Evolutionary conservation across 2,888 invertebrate genomes (phyloP).

Genomic region (Drosophila hamatofila): DNA sequence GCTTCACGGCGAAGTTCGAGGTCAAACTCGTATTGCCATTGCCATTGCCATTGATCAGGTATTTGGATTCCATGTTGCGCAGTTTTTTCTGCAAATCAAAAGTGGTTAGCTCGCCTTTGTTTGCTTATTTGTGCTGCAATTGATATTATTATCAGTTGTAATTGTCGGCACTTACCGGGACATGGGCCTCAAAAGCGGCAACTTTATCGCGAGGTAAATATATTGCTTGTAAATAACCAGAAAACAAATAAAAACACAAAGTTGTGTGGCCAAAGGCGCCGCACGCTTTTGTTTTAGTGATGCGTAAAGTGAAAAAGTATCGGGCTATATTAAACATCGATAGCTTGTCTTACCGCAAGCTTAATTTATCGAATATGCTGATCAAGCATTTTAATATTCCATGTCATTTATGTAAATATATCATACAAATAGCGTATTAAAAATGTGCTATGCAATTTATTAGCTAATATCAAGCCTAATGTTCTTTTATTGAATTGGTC

Average conservation of each 20-base stretch:
- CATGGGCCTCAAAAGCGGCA: constrained; percentile 27
- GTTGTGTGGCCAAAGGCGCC: neutral
- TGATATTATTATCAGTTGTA: constrained; percentile 12
- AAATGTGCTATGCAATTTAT: neutral
- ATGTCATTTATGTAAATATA: neutral
- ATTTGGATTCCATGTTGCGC: constrained; percentile 54
- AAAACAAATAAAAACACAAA: constrained; percentile 15
- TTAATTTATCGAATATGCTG: constrained; percentile 2
- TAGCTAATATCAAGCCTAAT: neutral
- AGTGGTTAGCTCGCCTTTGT: constrained; percentile 6
- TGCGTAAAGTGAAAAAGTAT: neutral
- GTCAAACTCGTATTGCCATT: constrained; percentile 23
- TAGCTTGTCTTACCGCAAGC: neutral
- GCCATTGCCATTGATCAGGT: constrained; percentile 37
- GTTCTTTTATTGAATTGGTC: neutral
- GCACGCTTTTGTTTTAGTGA: constrained; percentile 33
- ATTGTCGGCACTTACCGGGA: constrained; percentile 23
- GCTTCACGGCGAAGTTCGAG: constrained; percentile 43
- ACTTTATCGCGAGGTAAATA: constrained; percentile 37
- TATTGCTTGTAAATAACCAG: constrained; percentile 19
- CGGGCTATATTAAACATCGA: neutral
- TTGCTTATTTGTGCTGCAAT: constrained; percentile 26
- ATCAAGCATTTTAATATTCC: neutral
- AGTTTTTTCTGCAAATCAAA: constrained; percentile 26
- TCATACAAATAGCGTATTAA: neutral